phyloP scores from a whole-genome alignment of 2,888 invertebrate species.

The Luperina nickerlii region DNA sequence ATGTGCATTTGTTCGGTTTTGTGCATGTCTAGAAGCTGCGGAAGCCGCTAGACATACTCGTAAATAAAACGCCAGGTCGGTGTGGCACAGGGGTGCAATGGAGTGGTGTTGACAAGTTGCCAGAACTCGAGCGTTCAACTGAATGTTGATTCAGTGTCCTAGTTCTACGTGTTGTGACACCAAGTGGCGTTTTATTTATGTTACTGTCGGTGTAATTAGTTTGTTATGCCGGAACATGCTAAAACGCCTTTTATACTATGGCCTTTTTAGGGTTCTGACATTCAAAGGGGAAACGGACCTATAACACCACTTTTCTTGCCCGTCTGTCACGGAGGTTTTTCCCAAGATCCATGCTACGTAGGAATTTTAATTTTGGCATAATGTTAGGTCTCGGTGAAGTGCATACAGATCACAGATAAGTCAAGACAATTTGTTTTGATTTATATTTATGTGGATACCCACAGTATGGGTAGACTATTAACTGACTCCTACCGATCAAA shows the following conservation, averaged over 20 bases:
- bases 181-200: slow-evolving; percentile 16
- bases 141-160: slow-evolving; percentile 30
- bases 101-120: slow-evolving; percentile 32
- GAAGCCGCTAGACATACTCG: not conserved
- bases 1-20: not conserved
- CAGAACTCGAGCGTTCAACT: slow-evolving; percentile 11
- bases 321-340: not conserved
- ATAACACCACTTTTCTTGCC: too few relatives aligned
- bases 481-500: too few relatives aligned
- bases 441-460: too few relatives aligned
- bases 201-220: not conserved
- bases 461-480: too few relatives aligned
- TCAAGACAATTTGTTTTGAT: not conserved
- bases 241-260: not conserved
- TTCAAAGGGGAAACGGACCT: not conserved
- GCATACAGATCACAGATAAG: not conserved
- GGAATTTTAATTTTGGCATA: too few relatives aligned
- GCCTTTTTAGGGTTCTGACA: too few relatives aligned
- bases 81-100: not conserved
- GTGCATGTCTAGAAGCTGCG: not conserved
- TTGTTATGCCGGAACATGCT: not conserved
- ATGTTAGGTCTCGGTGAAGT: not conserved
- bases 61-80: not conserved
- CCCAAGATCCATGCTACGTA: not conserved
- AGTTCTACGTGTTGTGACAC: slow-evolving; percentile 1